Base-by-base conservation (phyloP, 1,140 invertebrate species). In the Stegodyphus mimosarum region DNA sequence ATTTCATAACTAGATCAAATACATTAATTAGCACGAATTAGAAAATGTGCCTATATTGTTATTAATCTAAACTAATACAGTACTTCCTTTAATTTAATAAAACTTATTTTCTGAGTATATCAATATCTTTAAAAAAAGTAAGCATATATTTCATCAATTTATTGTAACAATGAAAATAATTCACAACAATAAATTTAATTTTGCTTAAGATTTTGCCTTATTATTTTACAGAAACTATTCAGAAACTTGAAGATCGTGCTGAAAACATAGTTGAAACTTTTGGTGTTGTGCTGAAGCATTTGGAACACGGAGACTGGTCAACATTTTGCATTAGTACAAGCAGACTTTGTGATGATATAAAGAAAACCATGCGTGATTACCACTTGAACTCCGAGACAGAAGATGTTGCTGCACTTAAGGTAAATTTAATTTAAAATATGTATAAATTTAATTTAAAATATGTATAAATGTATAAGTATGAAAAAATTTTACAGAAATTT, bases 211-310 rank as follows among this genome's bases (percentile, higher is more conserved):
- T 13, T 13, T 13, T 63, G 10, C 17, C 66, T 69, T n/a, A 13
- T 48, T 69, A 7, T 69, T 66, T 64, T 33, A 51, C n/a, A 86
- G 83, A 86, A 86, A 86, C 63, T 2, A 78, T 86, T 15, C 83
- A 86, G 17, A 60, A 67, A 64, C 50, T 86, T 13, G 83, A 86
- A 78, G 83, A 86, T 72, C 74, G 83, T 60, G 83, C 52, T 7
- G 83, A 86, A 72, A 86, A 67, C 52, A 86, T 86, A 33, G 83
- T 86, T 6, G 83, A 86, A 72, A 86, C 83, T 10, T 86, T 86
- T 72, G 75, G 83, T 51, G 83, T 86, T 49, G 83, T 86, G 13
- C 75, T 86, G 48, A 86, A 86, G 60, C 83, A 86, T 53, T 52
- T 86, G 17, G 83, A 86, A 52, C 83, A 86, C 64, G 83, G 83